Evolutionary conservation across 2,888 invertebrate species (phyloP), one percentile per base, ranked within the genome.

Genomic region (Nineta flava): DNA sequence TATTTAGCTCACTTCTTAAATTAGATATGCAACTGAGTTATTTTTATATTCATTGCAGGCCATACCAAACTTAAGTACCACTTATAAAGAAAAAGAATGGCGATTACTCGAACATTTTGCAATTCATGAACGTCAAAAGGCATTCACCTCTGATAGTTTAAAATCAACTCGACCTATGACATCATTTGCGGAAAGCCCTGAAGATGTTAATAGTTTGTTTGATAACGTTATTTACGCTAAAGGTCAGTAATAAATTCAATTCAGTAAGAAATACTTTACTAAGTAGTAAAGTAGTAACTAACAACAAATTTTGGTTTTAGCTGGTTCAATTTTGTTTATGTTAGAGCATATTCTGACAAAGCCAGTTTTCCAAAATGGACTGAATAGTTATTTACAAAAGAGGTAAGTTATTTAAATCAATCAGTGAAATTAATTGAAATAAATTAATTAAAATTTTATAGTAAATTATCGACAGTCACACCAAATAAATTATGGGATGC

Each of bases 191-290:
- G 69, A 63, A 46, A 70, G 72, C 0, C 72, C 75, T 0, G 64
- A 68, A 0, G 38, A 75, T 53, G 69, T 76, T 48, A 58, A 67
- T 9, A 67, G 66, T 1, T 71, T 73, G 15, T 75, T 80, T 58
- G 77, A 79, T 56, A 70, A 71, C 34, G 74, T 79, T 1, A 72
- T 77, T 48, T 81, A 81, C 53, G 69, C 73, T 51, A 38, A 38
- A 38, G 38, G 38, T 38, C 3, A 26, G 26, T 5, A 19, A 19
- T 5, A 19, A 19, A 19, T 19, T 19, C 3, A 3, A 19, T 19
- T 19, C 19, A 19, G n/a, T n/a, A n/a, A n/a, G 19, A 19, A 19
- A 19, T 19, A 19, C 19, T 19, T n/a, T n/a, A n/a, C n/a, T n/a
- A n/a, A n/a, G n/a, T n/a, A n/a, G n/a, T n/a, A n/a, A n/a, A n/a